A percentile compares a stretch with the other conserved stretches of the same genome.
phyloP scores from a whole-genome alignment of 2,797 vertebrate species.

The Myotis vivesi region DNA sequence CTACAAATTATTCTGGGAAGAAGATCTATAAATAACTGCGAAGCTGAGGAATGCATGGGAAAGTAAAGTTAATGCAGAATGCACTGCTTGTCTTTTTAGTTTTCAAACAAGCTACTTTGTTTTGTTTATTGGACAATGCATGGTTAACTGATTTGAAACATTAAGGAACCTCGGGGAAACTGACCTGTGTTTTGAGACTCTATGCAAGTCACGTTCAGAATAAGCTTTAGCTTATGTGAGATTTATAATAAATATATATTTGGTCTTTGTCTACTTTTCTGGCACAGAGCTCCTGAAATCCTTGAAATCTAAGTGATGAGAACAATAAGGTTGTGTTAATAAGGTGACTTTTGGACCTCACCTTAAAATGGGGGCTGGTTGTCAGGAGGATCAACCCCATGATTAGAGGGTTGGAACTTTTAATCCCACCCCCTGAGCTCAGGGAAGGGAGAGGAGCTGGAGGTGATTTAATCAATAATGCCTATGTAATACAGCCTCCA shows the following conservation, averaged over 20 bases:
- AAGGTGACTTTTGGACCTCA: neutral
- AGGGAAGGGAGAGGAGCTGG: neutral
- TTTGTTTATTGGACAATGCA: neutral
- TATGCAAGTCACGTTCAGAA: neutral
- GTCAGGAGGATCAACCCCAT: neutral
- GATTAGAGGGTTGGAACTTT: neutral
- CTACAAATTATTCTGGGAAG: slow-evolving; percentile 34
- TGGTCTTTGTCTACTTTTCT: neutral
- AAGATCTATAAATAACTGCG: slow-evolving; percentile 55
- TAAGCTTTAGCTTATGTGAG: neutral
- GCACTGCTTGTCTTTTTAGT: neutral
- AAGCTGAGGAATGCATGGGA: slow-evolving; percentile 59
- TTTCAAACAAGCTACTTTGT: slow-evolving; percentile 29
- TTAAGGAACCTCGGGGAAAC: neutral
- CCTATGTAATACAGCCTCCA: neutral
- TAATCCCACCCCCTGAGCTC: neutral
- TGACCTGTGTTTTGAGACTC: neutral
- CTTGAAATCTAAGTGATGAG: neutral
- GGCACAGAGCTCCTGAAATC: neutral
- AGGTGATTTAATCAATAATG: neutral
- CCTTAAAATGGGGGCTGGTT: neutral
- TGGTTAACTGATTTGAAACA: neutral
- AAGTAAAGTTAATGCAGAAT: slow-evolving; percentile 36
- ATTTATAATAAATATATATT: neutral
- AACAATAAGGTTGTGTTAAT: neutral